Base-by-base conservation (phyloP, 2,113 vertebrate genomes). In the Vombatus ursinus region DNA sequence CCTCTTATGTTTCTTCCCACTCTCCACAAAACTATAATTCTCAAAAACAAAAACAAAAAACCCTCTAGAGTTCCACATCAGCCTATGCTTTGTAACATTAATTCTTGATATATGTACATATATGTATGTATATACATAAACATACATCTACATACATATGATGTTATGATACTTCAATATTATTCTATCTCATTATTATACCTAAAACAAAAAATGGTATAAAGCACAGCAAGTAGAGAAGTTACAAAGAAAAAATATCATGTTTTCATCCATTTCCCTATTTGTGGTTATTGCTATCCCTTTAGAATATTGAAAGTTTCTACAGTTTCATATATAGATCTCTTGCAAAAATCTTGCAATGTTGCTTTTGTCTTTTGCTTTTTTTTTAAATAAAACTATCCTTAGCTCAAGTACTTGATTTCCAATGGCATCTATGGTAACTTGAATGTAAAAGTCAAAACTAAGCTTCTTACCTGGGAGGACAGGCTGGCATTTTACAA, bases 401-500 rank as follows among this genome's bases (percentile, higher is more conserved):
- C 16, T 16, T 44, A 44, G 19, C n/a, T 84, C 16, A 6, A 44
- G 19, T 44, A 44, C 19, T 84, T 19, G 44, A 84, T 44, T 84
- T 84, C n/a, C 3, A 23, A 23, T 44, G 7, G 37, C 68, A 44
- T 84, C 19, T 44, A 84, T 84, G 57, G 31, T 68, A 68, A 68
- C 28, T 37, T 68, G 28, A 68, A 68, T 68, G 57, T 37, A 44
- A 25, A 9, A 10, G 4, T 0, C 0, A 7, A 3, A 3, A 0
- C 0, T 12, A 90, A 24, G 0, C 54, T 14, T 31, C 97, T 98
- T 98, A 99, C 99, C 99, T 99, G 98, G 99, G 97, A 68, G 99
- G 99, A 96, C 99, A 99, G 47, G 99, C 98, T 22, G 99, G 98
- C 37, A 98, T 97, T 97, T 98, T 99, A 97, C 99, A 99, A 93